A percentile compares a stretch with the other conserved stretches of the same genome.
Evolutionary conservation across 2,113 vertebrate species (phyloP).

Genomic region (Aptenodytes forsteri): DNA sequence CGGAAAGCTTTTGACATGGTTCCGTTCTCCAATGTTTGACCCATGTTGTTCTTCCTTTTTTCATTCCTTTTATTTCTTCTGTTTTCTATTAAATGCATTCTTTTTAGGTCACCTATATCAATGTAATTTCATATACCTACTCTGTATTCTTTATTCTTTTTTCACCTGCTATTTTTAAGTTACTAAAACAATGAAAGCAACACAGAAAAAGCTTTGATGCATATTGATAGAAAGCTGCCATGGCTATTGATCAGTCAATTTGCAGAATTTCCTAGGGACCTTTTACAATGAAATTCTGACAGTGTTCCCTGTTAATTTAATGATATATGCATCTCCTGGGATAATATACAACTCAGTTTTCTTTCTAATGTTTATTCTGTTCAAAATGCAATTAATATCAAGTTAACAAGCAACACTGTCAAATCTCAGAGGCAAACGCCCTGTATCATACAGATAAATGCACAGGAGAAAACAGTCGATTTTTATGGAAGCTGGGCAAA

Average conservation of each 20-base stretch:
- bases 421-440: not conserved
- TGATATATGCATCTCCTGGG: not conserved
- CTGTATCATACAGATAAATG: not conserved
- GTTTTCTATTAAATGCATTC: not conserved
- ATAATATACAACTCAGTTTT: not conserved
- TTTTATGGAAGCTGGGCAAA: not conserved
- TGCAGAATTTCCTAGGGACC: not conserved
- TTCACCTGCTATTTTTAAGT: not conserved
- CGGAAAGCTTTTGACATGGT: not conserved
- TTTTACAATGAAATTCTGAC: not conserved
- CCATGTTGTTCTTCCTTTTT: not conserved
- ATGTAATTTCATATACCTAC: not conserved
- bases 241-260: not conserved
- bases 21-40: not conserved
- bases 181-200: not conserved
- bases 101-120: not conserved
- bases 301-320: not conserved
- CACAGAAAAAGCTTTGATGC: not conserved
- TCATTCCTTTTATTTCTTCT: not conserved
- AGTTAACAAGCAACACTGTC: not conserved
- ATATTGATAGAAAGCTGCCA: not conserved
- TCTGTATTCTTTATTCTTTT: not conserved
- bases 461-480: not conserved
- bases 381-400: conserved; percentile 2
- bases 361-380: not conserved